phyloP scores from a whole-genome alignment of 2,797 vertebrate genomes.

The Morus bassanus region DNA sequence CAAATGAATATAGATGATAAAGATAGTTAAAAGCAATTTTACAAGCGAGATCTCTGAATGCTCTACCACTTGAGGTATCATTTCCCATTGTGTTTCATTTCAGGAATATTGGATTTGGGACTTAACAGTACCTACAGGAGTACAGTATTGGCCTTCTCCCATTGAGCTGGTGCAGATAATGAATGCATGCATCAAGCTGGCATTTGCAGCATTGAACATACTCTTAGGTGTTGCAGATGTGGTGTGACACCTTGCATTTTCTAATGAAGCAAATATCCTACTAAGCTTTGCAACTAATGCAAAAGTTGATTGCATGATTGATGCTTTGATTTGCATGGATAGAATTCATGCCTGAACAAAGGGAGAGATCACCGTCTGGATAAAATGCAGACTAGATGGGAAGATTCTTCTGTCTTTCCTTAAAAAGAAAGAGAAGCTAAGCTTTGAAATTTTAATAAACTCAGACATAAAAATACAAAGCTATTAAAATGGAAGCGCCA shows the following conservation, averaged over 20 bases:
- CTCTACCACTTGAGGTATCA: neutral
- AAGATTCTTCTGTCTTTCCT: neutral
- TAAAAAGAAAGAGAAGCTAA: neutral
- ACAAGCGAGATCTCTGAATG: neutral
- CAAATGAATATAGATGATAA: neutral
- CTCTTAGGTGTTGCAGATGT: neutral
- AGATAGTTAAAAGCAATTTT: neutral
- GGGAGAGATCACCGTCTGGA: neutral
- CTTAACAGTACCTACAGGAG: neutral
- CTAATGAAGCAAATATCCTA: neutral
- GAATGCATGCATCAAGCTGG: neutral
- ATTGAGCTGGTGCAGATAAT: neutral
- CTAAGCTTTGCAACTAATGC: neutral
- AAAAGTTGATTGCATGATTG: neutral
- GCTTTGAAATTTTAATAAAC: conserved; percentile 35
- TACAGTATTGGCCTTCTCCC: neutral
- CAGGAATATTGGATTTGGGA: neutral
- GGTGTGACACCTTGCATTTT: neutral
- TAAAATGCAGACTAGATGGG: neutral
- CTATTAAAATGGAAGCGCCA: neutral
- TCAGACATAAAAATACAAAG: neutral
- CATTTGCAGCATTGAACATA: neutral
- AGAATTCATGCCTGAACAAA: neutral
- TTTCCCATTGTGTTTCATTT: neutral
- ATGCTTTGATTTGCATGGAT: neutral